A percentile compares a stretch with the other conserved stretches of the same genome.
phyloP scores from a whole-genome alignment of 1,140 invertebrate species.

The Calliopsis andreniformis region DNA sequence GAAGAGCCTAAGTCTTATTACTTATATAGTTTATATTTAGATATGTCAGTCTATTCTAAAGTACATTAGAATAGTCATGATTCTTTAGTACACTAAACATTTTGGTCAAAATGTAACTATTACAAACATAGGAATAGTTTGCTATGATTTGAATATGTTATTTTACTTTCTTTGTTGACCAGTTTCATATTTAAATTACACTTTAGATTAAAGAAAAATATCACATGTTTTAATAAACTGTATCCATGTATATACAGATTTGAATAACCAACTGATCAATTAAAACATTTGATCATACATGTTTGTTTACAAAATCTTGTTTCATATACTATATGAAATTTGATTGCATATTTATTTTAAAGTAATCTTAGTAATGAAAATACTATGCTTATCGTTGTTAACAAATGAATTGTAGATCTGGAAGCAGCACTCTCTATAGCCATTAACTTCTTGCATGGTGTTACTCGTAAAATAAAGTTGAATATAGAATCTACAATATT shows the following conservation, averaged over 20 bases:
- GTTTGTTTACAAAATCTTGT: neutral
- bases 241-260: neutral
- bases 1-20: neutral
- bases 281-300: neutral
- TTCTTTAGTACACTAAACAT: neutral
- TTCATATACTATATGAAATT: constrained; percentile 18
- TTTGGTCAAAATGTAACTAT: neutral
- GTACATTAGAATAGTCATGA: too few species aligned
- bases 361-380: constrained; percentile 6
- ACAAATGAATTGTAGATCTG: constrained; percentile 12
- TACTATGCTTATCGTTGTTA: neutral
- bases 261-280: neutral
- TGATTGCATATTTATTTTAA: neutral
- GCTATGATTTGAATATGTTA: constrained; percentile 24
- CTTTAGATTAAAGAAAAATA: constrained; percentile 14
- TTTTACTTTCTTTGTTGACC: neutral
- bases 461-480: constrained; percentile 86
- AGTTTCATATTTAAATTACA: neutral
- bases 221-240: neutral
- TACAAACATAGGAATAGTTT: neutral
- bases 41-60: constrained; percentile 27
- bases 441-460: constrained; percentile 83
- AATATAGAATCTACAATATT: constrained; percentile 90
- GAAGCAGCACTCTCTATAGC: constrained; percentile 39
- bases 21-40: neutral